Evolutionary conservation across 2,797 vertebrate genomes (phyloP).

Genomic region (Phylloscopus collybita): DNA sequence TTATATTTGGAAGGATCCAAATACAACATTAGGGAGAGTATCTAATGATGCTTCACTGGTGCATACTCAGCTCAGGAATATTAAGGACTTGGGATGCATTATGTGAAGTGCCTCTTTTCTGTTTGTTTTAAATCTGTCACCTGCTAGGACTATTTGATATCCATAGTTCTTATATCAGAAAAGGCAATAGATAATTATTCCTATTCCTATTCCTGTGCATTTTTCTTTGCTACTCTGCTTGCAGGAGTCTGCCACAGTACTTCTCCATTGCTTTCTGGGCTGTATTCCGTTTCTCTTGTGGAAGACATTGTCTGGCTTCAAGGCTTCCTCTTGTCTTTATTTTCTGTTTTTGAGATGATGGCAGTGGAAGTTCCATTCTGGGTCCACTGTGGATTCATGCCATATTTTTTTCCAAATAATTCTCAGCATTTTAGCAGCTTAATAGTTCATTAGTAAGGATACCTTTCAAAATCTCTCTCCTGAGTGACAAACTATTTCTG

Average conservation of each 20-base stretch:
- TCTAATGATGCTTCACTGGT: background rate
- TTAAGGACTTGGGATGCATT: background rate
- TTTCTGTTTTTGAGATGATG: background rate
- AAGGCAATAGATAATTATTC: background rate
- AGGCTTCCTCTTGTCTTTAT: background rate
- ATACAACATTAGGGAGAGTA: background rate
- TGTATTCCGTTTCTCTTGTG: rapidly evolving
- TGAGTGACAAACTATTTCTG: background rate
- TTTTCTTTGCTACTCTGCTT: background rate
- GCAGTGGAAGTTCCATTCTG: background rate
- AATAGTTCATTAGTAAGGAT: background rate
- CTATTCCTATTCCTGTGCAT: background rate
- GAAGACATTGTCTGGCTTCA: background rate
- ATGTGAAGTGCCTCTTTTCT: background rate
- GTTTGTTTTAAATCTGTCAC: background rate
- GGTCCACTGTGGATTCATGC: background rate
- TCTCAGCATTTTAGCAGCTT: background rate
- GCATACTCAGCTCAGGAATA: background rate
- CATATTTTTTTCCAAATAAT: background rate
- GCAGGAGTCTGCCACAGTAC: background rate
- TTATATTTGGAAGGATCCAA: background rate
- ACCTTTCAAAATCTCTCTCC: background rate
- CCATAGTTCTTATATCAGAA: background rate
- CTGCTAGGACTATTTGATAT: background rate
- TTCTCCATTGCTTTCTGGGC: background rate